Evolutionary conservation across 2,113 vertebrate species (phyloP).

Genomic region (Urocynchramus pylzowi): DNA sequence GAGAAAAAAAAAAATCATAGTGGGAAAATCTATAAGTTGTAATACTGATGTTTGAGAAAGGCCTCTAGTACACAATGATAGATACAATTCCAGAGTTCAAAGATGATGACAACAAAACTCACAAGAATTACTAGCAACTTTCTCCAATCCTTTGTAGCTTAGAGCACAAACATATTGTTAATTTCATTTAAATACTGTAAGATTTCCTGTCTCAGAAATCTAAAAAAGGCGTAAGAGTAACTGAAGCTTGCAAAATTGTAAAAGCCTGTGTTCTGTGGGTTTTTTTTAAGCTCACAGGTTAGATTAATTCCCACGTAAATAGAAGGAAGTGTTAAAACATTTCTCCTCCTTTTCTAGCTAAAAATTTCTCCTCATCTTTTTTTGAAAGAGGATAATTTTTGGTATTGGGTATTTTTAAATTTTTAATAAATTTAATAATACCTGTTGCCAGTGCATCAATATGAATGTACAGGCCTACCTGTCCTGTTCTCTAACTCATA

Average conservation of each 20-base stretch:
- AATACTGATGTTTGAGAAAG: background rate
- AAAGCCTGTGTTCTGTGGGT: background rate
- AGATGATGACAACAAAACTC: background rate
- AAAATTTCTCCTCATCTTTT: background rate
- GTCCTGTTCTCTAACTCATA: background rate
- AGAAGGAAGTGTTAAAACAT: background rate
- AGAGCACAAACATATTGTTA: background rate
- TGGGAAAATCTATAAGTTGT: background rate
- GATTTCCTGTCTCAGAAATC: background rate
- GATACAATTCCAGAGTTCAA: background rate
- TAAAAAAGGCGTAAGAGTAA: background rate
- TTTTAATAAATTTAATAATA: background rate
- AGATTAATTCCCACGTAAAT: background rate
- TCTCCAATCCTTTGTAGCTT: background rate
- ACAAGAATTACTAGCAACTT: background rate
- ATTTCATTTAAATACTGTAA: background rate
- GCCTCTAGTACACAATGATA: background rate
- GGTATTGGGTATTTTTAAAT: background rate
- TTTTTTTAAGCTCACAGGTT: background rate
- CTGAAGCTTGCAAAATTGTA: background rate
- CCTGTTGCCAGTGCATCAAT: background rate
- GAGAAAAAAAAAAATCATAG: background rate
- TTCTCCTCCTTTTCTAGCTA: background rate
- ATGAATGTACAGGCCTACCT: background rate
- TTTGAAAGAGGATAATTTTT: background rate